Percentiles rank a stretch among this genome's conserved stretches.
Conservation (phyloP, 2,888 invertebrate species). For the Drosophila greeni region DNA sequence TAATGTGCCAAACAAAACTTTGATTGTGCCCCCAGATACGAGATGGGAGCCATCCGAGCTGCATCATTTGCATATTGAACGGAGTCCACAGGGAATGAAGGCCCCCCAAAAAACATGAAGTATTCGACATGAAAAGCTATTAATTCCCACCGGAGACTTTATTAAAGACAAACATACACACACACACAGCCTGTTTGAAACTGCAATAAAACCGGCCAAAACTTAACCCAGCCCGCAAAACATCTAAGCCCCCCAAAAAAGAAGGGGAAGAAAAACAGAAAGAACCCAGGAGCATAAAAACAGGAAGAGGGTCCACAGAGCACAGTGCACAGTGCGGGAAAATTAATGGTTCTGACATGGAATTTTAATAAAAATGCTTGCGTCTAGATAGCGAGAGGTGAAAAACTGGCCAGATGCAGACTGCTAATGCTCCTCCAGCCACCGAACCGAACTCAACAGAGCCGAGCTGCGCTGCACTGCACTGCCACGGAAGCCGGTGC, state of each 20-base stretch:
- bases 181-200: conserved; percentile 18
- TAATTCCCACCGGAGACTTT: conserved; percentile 31
- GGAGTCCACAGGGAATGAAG: conserved; percentile 1
- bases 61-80: conserved; percentile 41
- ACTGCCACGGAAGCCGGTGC: conserved; percentile 30
- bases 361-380: conserved; percentile 74
- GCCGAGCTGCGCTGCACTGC: conserved; percentile 11
- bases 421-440: conserved; percentile 35
- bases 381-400: conserved; percentile 67
- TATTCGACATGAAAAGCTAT: conserved; percentile 34
- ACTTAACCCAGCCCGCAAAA: conserved; percentile 34
- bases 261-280: background rate
- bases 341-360: conserved; percentile 71
- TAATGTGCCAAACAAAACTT: conserved; percentile 71
- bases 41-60: conserved; percentile 20
- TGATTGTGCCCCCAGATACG: conserved; percentile 57
- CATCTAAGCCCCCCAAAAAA: conserved; percentile 35
- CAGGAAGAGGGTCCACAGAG: conserved; percentile 12
- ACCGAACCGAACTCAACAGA: conserved; percentile 14
- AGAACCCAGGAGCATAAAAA: conserved; percentile 19
- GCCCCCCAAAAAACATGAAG: conserved; percentile 21
- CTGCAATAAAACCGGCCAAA: conserved; percentile 42
- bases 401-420: conserved; percentile 67
- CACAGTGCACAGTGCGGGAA: conserved; percentile 55
- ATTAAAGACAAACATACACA: conserved; percentile 16